Conservation (phyloP, 1,140 invertebrate genomes). For the Diorhabda elongata region DNA sequence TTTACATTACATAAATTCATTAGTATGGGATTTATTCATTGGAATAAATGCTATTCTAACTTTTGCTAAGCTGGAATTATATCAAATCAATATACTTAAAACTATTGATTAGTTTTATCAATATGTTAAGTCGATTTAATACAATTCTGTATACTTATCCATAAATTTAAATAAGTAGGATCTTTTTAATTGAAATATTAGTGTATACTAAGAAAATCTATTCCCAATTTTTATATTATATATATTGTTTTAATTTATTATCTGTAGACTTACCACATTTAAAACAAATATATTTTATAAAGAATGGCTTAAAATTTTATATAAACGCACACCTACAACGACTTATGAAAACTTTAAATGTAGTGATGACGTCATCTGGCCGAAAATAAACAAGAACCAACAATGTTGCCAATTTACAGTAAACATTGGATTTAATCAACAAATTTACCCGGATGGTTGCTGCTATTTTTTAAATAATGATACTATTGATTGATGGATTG, state of each 20-base stretch:
- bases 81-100: too few species aligned
- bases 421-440: background rate
- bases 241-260: background rate
- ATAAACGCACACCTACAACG: background rate
- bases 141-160: background rate
- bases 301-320: background rate
- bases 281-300: background rate
- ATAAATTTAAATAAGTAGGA: background rate
- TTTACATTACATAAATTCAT: background rate
- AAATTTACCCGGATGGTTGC: background rate
- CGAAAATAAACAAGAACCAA: background rate
- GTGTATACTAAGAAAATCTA: too few species aligned
- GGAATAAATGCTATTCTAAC: too few species aligned
- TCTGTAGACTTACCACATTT: background rate
- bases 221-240: too few species aligned
- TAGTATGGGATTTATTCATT: too few species aligned
- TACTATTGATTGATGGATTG: too few species aligned
- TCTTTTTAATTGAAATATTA: background rate
- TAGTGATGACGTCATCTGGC: background rate
- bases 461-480: too few species aligned
- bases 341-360: background rate
- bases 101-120: background rate
- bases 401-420: background rate
- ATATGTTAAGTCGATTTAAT: background rate
- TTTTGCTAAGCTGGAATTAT: too few species aligned